Conservation (phyloP, 2,113 vertebrate genomes). For the Hypanus sabinus region DNA sequence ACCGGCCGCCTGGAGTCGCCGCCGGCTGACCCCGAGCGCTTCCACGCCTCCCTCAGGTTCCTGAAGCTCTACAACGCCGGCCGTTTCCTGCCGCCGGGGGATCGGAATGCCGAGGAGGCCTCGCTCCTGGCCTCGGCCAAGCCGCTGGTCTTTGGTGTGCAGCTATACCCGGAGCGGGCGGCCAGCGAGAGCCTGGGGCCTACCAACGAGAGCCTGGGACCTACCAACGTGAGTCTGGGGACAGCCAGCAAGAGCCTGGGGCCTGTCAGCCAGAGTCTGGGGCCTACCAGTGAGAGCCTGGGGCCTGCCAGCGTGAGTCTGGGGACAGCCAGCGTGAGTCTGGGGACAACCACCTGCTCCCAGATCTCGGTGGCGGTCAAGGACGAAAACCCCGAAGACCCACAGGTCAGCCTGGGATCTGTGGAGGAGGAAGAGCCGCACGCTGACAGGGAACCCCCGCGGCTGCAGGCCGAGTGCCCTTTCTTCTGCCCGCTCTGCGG, state of each 20-base stretch:
- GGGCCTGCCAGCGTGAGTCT: too few species aligned
- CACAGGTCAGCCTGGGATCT: background rate
- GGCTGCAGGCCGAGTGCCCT: background rate
- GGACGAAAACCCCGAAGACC: background rate
- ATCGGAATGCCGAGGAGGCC: background rate
- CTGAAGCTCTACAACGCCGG: background rate
- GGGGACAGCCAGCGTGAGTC: too few species aligned
- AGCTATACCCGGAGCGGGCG: background rate
- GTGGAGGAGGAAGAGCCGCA: background rate
- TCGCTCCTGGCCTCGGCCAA: too few species aligned
- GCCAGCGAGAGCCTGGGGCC: too few species aligned
- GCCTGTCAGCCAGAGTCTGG: too few species aligned
- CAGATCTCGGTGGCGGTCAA: background rate
- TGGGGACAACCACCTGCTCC: too few species aligned
- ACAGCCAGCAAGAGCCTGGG: too few species aligned
- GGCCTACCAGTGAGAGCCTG: too few species aligned
- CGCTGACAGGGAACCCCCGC: background rate
- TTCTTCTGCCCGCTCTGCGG: background rate
- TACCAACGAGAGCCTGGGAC: too few species aligned
- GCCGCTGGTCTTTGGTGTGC: background rate
- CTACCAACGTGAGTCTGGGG: too few species aligned
- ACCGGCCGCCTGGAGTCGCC: background rate
- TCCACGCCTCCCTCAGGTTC: conserved; percentile 23
- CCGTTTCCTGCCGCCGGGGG: background rate
- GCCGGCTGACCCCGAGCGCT: background rate